These are phyloP conservation scores for Ectropis grisescens DNA, from an alignment of 1,140 invertebrate genomes.

Conservation along the genomic window DNA sequence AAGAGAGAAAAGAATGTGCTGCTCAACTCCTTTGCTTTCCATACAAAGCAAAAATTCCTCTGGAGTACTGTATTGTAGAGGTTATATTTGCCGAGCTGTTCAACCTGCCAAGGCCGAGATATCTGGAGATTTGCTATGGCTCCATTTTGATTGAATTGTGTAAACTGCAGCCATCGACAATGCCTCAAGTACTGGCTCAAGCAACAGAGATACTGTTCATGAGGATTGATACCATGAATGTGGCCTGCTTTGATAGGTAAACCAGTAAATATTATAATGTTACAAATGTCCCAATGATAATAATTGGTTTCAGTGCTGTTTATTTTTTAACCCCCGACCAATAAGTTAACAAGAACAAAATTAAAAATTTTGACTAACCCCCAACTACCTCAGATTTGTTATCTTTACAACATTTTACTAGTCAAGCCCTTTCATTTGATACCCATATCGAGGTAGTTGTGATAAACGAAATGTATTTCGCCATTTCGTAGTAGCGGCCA, in stretches of 20 bases:
- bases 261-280: too few relatives aligned
- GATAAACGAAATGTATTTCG: too few relatives aligned
- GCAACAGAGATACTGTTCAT: slow-evolving; percentile 97
- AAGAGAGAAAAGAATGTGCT: slow-evolving; percentile 95
- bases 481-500: too few relatives aligned
- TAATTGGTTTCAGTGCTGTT: too few relatives aligned
- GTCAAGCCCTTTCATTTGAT: too few relatives aligned
- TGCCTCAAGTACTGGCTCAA: slow-evolving; percentile 98
- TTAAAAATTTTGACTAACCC: too few relatives aligned
- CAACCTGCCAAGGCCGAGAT: slow-evolving; percentile 88
- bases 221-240: slow-evolving; percentile 97
- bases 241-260: slow-evolving; percentile 92
- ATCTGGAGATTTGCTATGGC: slow-evolving; percentile 95
- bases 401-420: too few relatives aligned
- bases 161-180: slow-evolving; percentile 95
- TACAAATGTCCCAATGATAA: too few relatives aligned
- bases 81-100: slow-evolving; percentile 96
- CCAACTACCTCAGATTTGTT: too few relatives aligned
- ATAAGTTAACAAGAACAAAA: too few relatives aligned
- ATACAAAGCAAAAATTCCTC: slow-evolving; percentile 93
- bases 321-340: too few relatives aligned
- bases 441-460: too few relatives aligned
- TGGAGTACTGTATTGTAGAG: slow-evolving; percentile 99
- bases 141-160: slow-evolving; percentile 97
- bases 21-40: slow-evolving; percentile 92